These are phyloP conservation scores for Saturnia pavonia DNA, from an alignment of 2,888 invertebrate genomes.

Conservation along the genomic window DNA sequence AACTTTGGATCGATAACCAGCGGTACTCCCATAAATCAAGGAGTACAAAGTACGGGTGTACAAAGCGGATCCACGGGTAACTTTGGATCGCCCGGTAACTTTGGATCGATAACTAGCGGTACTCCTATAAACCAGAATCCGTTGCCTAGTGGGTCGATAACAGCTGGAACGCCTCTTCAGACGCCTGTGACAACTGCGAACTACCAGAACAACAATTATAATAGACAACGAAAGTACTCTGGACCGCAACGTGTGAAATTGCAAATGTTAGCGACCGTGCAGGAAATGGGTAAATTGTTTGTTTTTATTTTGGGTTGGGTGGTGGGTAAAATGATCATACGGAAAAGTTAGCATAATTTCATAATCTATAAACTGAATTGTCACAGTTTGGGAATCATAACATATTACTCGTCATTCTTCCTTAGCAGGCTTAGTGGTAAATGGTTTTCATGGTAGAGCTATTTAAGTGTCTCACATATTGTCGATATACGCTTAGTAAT, in stretches of 20 bases:
- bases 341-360: not conserved
- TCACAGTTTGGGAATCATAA: not conserved
- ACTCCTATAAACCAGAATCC: conserved; percentile 19
- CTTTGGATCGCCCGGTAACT: not conserved
- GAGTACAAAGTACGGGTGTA: conserved; percentile 21
- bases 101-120: conserved; percentile 32
- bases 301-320: conserved; percentile 16
- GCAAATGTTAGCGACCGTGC: conserved; percentile 84
- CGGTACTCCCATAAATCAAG: conserved; percentile 31
- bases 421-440: not conserved
- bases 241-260: conserved; percentile 77
- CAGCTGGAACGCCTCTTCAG: conserved; percentile 51
- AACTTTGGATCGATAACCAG: conserved; percentile 35
- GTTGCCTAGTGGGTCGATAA: conserved; percentile 44
- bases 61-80: conserved; percentile 5
- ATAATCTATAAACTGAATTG: no score
- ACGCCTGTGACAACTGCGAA: conserved; percentile 30
- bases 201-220: conserved; percentile 19
- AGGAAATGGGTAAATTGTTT: conserved; percentile 86
- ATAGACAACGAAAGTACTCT: conserved; percentile 78
- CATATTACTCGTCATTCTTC: not conserved
- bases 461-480: not conserved
- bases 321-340: conserved; percentile 28
- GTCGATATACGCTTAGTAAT: no score
- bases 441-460: not conserved